Base-by-base conservation (phyloP, 2,888 invertebrate species). In the Plutella xylostella region DNA sequence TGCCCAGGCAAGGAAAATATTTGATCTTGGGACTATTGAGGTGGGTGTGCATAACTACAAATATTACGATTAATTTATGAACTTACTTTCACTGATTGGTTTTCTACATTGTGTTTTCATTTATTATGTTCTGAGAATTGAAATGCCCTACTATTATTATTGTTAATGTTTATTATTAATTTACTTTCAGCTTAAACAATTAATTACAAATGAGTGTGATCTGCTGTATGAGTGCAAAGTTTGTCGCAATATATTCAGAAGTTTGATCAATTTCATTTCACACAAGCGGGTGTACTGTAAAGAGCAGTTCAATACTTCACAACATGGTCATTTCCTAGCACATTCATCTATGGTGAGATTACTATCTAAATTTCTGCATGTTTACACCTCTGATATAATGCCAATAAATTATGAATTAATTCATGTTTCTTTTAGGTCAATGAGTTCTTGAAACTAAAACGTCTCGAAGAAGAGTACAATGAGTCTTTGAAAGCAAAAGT, bases 141-240 rank as follows among this genome's bases (percentile, higher is more conserved):
- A 25, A 5, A 7, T 25, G 11, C 25, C 25, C 9, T 25, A 7
- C 5, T 11, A 7, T 25, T 7, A 25, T 25, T 25, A 25, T 5
- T 7, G 25, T 25, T 25, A 5, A 7, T 25, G 25, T 11, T 11
- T 25, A 25, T 11, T 11, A 25, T 25, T 25, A 25, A 25, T 25
- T 25, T 33, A 11, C 3, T 79, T 87, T 57, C 73, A 93, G 92
- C 87, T 93, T 19, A 88, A 89, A 55, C 85, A 88, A 55, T 79
- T 94, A 43, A 80, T 97, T 28, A 80, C 89, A 25, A 88, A 91
- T 61, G 96, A 97, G 79, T 96, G 96, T 85, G 93, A 94, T 68
- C 74, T 96, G 47, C 87, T 97, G 57, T 92, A 93, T 72, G 97
- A 97, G 72, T 97, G 97, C 72, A 91, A 91, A 69, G 88, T 92